Evolutionary conservation across 2,113 vertebrate genomes (phyloP).

Genomic region (Melospiza melodia): DNA sequence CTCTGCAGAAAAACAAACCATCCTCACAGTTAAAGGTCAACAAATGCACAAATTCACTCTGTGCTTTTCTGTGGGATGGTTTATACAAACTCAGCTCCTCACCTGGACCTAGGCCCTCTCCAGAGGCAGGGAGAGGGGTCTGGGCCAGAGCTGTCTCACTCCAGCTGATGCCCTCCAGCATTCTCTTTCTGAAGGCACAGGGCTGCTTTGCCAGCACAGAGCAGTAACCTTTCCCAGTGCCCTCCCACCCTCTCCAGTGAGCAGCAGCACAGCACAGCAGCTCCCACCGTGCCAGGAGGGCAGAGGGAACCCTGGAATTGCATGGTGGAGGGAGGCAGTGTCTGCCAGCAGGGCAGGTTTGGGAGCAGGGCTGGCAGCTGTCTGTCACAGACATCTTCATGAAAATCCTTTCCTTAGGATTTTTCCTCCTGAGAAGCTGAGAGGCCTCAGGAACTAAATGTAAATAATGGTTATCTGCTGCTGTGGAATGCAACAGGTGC

Average conservation of each 20-base stretch:
- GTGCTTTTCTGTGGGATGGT: background rate
- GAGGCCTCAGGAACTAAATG: too few species aligned
- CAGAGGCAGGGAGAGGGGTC: background rate
- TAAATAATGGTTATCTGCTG: too few species aligned
- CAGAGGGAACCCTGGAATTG: background rate
- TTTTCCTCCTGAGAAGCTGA: too few species aligned
- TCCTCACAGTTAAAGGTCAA: background rate
- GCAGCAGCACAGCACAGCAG: rapidly evolving
- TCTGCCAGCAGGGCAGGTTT: background rate
- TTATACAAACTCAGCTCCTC: background rate
- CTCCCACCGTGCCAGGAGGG: background rate
- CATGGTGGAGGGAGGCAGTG: rapidly evolving
- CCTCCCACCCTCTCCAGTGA: rapidly evolving
- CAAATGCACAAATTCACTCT: background rate
- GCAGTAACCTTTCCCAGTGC: background rate
- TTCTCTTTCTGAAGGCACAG: background rate
- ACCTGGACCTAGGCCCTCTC: background rate
- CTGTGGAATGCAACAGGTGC: too few species aligned
- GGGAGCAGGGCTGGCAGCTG: background rate
- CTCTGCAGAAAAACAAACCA: background rate
- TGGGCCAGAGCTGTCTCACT: background rate
- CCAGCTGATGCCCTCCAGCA: background rate
- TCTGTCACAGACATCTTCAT: too few species aligned
- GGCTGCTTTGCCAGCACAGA: background rate
- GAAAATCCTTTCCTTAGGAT: too few species aligned